phyloP scores from a whole-genome alignment of 2,888 invertebrate genomes.

The Smittia sp. region DNA sequence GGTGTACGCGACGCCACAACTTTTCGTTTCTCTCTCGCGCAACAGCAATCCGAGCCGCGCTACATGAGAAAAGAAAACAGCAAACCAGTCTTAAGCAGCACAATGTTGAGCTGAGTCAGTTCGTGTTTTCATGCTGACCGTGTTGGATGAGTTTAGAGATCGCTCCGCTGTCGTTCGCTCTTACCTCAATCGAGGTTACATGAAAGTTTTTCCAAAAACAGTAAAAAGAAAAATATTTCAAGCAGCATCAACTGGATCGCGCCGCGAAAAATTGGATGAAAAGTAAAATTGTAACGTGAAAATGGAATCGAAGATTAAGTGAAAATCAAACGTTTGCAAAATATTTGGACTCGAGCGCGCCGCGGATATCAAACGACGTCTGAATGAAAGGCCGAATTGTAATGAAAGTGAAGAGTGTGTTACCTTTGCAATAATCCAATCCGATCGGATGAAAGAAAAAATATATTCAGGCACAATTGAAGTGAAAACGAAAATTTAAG shows the following conservation, averaged over 20 bases:
- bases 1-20: not conserved
- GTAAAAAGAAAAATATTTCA: constrained; percentile 26
- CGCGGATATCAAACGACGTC: not conserved
- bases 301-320: not conserved
- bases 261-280: not conserved
- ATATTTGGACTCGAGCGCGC: no score
- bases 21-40: not conserved
- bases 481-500: constrained; percentile 38
- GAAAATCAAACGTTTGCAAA: not conserved
- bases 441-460: constrained; percentile 15
- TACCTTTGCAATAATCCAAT: constrained; percentile 10
- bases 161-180: not conserved
- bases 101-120: constrained; percentile 10
- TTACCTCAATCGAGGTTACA: constrained; percentile 21
- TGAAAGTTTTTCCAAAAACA: constrained; percentile 8
- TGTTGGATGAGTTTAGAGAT: constrained; percentile 13
- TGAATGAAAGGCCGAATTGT: constrained; percentile 1
- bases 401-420: constrained; percentile 31
- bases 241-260: not conserved
- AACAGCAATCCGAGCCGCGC: not conserved
- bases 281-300: not conserved
- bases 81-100: not conserved
- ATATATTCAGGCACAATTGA: constrained; percentile 20
- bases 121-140: constrained; percentile 18
- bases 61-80: constrained; percentile 11